A percentile compares a stretch with the other conserved stretches of the same genome.
These are phyloP conservation scores for Auanema freiburgensis DNA, from an alignment of 2,888 invertebrate genomes.

Conservation along the genomic window DNA sequence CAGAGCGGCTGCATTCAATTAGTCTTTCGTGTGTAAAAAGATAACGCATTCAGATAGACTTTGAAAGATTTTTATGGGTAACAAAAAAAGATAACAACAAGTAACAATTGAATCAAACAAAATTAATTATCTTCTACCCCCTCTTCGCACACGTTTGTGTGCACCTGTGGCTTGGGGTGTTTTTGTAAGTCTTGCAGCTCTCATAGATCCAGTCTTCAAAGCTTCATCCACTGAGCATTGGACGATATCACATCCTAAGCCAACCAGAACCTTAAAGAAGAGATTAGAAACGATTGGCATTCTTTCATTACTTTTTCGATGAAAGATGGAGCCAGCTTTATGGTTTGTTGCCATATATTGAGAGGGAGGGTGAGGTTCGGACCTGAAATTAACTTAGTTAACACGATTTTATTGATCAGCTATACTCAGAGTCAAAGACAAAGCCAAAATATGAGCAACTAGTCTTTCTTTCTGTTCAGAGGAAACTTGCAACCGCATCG, in stretches of 20 bases:
- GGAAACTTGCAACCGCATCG: conserved; percentile 27
- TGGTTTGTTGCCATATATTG: conserved; percentile 13
- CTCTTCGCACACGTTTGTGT: conserved; percentile 10
- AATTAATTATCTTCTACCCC: no score
- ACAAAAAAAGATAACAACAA: no score
- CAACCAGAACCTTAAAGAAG: conserved; percentile 30
- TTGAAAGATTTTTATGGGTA: no score
- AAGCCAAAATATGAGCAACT: conserved; percentile 36
- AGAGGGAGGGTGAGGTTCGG: conserved; percentile 10
- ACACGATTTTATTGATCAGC: background rate
- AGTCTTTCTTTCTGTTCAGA: conserved; percentile 33
- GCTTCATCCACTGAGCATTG: conserved; percentile 26
- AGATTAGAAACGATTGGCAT: background rate
- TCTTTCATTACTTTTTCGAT: conserved; percentile 12
- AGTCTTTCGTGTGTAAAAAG: no score
- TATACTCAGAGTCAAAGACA: conserved; percentile 25
- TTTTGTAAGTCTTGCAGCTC: conserved; percentile 30
- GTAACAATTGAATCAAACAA: no score
- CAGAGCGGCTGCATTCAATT: no score
- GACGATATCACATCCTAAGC: conserved; percentile 34
- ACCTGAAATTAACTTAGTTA: conserved; percentile 3
- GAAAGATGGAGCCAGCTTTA: conserved; percentile 10
- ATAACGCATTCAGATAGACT: no score
- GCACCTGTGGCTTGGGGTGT: conserved; percentile 25
- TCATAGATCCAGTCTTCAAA: conserved; percentile 23